phyloP scores from a whole-genome alignment of 2,113 vertebrate species.

The Pangasianodon hypophthalmus region DNA sequence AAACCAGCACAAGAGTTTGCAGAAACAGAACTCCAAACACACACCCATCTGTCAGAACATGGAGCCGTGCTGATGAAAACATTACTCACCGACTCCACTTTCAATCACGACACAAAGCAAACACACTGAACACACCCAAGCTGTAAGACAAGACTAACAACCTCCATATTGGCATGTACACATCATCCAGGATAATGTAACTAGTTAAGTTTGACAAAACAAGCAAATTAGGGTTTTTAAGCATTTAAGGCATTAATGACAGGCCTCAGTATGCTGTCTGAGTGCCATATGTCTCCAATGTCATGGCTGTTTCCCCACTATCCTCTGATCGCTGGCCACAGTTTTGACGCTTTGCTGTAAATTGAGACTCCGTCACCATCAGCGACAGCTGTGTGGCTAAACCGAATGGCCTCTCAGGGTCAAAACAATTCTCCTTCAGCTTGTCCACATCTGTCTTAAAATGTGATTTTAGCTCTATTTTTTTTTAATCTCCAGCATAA shows the following conservation, averaged over 20 bases:
- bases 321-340: not conserved
- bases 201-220: not conserved
- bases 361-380: not conserved
- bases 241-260: constrained; percentile 17
- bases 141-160: not conserved
- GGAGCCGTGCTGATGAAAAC: not conserved
- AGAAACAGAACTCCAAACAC: not conserved
- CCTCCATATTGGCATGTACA: too few relatives aligned
- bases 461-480: too few relatives aligned
- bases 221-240: not conserved
- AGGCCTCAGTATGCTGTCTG: constrained; percentile 15
- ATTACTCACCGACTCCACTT: not conserved
- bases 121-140: not conserved
- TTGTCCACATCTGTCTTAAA: not conserved
- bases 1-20: not conserved
- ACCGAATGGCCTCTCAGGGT: not conserved
- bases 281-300: constrained; percentile 24
- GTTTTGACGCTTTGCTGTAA: not conserved
- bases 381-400: not conserved
- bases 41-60: not conserved
- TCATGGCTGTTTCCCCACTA: not conserved
- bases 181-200: not conserved
- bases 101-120: not conserved
- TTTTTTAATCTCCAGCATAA: not conserved
- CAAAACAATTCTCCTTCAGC: not conserved